phyloP scores from a whole-genome alignment of 2,888 invertebrate species.

The Torymus auratus region DNA sequence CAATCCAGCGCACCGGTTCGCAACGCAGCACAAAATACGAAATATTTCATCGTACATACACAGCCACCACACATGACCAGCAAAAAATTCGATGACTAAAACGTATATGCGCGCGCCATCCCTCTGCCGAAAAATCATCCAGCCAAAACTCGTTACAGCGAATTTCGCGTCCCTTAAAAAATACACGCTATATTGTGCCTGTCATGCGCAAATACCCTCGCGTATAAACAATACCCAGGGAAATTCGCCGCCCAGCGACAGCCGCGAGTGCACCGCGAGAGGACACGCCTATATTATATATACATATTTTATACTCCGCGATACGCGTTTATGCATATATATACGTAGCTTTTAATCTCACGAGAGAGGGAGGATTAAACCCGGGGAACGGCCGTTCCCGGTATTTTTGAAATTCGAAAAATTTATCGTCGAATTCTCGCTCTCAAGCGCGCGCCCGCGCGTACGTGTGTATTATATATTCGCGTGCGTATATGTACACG shows the following conservation, averaged over 20 bases:
- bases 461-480: too few relatives aligned
- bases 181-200: not conserved
- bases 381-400: not conserved
- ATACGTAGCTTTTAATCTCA: too few relatives aligned
- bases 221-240: conserved; percentile 6
- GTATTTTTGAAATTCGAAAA: conserved; percentile 31
- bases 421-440: conserved; percentile 14
- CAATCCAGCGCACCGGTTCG: too few relatives aligned
- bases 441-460: too few relatives aligned
- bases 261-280: too few relatives aligned
- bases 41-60: conserved; percentile 1
- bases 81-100: not conserved
- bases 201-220: conserved; percentile 27
- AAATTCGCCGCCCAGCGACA: conserved; percentile 12
- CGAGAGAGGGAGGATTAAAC: not conserved
- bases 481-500: too few relatives aligned
- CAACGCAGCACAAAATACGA: too few relatives aligned
- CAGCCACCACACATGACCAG: not conserved
- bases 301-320: too few relatives aligned
- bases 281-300: too few relatives aligned
- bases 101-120: not conserved
- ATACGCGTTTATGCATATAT: too few relatives aligned
- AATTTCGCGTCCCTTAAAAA: conserved; percentile 1
- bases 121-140: not conserved
- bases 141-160: conserved; percentile 1